phyloP scores from a whole-genome alignment of 2,113 vertebrate species.

The Antennarius striatus region DNA sequence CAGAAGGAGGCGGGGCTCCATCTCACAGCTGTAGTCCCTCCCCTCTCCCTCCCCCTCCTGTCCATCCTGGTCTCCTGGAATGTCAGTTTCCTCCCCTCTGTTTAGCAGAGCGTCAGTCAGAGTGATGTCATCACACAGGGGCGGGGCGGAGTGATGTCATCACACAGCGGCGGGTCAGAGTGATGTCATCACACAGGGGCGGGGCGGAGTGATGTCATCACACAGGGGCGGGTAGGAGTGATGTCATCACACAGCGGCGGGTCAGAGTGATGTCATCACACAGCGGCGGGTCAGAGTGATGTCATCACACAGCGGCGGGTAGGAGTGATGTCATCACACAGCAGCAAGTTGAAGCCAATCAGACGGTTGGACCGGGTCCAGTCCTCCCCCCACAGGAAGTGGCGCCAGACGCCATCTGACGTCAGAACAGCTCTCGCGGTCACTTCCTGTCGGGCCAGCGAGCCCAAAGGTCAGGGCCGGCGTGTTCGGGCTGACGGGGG shows the following conservation, averaged over 20 bases:
- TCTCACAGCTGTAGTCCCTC: slow-evolving; percentile 64
- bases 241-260: too few relatives aligned
- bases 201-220: slow-evolving; percentile 8
- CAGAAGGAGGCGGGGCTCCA: slow-evolving; percentile 61
- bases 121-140: too few relatives aligned
- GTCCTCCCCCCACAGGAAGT: too few relatives aligned
- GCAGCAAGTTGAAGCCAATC: slow-evolving; percentile 8
- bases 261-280: slow-evolving; percentile 10
- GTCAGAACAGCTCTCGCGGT: background rate
- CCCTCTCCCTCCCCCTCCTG: slow-evolving; percentile 49
- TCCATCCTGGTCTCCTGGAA: slow-evolving; percentile 72
- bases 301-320: too few relatives aligned
- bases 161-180: background rate
- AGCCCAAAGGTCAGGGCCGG: slow-evolving; percentile 32
- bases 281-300: background rate
- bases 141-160: slow-evolving; percentile 8
- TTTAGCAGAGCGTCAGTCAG: slow-evolving; percentile 12
- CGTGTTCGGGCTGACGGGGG: slow-evolving; percentile 4
- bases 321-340: slow-evolving; percentile 11
- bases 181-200: too few relatives aligned
- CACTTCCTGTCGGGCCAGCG: slow-evolving; percentile 33
- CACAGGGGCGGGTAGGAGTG: too few relatives aligned
- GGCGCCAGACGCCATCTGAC: too few relatives aligned
- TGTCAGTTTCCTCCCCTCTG: slow-evolving; percentile 55
- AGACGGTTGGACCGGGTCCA: too few relatives aligned